Conservation (phyloP, 2,113 vertebrate species). For the Cyanoliseus patagonus region DNA sequence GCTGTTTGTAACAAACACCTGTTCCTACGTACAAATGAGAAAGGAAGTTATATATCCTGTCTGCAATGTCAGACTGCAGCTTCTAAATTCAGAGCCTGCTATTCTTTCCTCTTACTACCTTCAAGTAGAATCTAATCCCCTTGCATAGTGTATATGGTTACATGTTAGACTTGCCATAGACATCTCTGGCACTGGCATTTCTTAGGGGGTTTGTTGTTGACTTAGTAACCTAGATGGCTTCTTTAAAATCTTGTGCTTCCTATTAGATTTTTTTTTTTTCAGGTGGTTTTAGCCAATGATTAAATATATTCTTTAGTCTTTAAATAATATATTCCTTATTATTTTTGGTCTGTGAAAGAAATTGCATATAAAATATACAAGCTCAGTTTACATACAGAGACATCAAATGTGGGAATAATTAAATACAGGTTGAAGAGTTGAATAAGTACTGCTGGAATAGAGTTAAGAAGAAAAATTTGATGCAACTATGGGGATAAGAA, state of each 20-base stretch:
- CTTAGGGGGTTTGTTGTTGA: neutral
- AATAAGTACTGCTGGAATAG: neutral
- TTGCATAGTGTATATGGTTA: neutral
- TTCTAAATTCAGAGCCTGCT: slow-evolving; percentile 2
- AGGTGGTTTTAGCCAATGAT: neutral
- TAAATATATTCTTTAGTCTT: neutral
- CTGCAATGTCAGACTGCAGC: neutral
- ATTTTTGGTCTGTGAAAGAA: neutral
- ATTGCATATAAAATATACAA: neutral
- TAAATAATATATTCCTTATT: neutral
- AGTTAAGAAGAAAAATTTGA: neutral
- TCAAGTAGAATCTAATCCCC: neutral
- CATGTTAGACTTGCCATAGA: neutral
- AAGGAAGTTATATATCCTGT: neutral
- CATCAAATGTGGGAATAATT: neutral
- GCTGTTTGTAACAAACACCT: neutral
- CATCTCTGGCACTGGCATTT: neutral
- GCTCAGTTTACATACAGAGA: neutral
- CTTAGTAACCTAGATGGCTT: neutral
- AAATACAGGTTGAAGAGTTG: neutral
- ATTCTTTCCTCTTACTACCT: neutral
- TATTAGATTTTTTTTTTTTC: neutral
- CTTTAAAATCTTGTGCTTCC: neutral
- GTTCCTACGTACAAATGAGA: neutral
- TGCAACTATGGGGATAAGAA: neutral